These are phyloP conservation scores for Luidia sarsii DNA, from an alignment of 53 echinoderm and acorn worm genomes.

Conservation along the genomic window DNA sequence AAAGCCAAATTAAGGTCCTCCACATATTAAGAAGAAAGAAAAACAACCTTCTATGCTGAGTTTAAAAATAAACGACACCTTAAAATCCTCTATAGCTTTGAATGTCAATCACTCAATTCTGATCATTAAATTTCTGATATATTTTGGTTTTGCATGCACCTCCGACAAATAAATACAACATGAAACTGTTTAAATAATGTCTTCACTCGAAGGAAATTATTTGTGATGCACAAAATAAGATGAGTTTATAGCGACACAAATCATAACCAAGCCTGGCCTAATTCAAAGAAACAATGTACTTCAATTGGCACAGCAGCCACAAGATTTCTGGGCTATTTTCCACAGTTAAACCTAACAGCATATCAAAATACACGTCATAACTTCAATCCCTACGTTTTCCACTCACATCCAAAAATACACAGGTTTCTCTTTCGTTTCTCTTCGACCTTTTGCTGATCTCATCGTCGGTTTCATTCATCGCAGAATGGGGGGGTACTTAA, in stretches of 20 bases:
- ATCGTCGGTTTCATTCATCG: too few relatives aligned
- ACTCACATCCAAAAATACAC: constrained; percentile 29
- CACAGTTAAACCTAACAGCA: not conserved
- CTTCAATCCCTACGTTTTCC: constrained; percentile 18
- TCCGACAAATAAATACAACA: constrained; percentile 18
- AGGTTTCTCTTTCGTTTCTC: too few relatives aligned
- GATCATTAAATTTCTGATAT: too few relatives aligned
- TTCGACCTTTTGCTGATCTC: constrained; percentile 1
- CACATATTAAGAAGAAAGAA: constrained; percentile 9
- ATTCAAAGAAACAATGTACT: not conserved
- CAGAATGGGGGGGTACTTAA: too few relatives aligned
- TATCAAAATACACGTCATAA: constrained; percentile 40
- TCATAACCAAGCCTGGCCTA: not conserved
- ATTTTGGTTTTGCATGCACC: not conserved
- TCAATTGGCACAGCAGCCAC: not conserved
- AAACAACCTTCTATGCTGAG: not conserved
- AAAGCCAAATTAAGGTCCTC: not conserved
- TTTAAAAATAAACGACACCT: not conserved
- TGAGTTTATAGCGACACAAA: not conserved
- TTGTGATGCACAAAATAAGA: not conserved
- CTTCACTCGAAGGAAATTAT: not conserved
- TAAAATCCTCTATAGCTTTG: not conserved
- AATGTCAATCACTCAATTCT: too few relatives aligned
- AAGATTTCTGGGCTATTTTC: too few relatives aligned
- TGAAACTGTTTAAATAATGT: not conserved